Base-by-base conservation (phyloP, 2,888 invertebrate species). In the Osmoderma eremita region DNA sequence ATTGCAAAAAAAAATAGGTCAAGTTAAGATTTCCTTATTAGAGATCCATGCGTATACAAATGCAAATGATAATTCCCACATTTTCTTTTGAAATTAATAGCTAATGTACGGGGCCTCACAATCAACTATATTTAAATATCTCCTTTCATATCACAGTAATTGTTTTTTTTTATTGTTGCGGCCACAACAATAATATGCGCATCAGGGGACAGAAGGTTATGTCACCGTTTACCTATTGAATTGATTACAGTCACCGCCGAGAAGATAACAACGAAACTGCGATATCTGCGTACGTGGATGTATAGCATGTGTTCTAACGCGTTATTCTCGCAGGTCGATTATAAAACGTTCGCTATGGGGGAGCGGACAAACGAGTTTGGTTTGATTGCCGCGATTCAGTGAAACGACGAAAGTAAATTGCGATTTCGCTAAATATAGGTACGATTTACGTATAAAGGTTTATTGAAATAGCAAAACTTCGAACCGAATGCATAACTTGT, bases 181-280 rank as follows among this genome's bases (percentile, higher is more conserved):
- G 45, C 58, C 6, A 8, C 12, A 36, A 10, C 18, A 38, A 18
- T 53, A 20, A 42, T 36, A 12, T 17, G 8, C 12, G 30, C 20
- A 48, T 12, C 15, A 41, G 45, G 39, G 38, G 39, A 10, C 58
- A 30, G 30, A 36, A 61, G 58, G 58, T 61, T 30, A 30, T 45
- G 58, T 61, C 58, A 51, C 30, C 58, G 30, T 61, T 61, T 61
- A 45, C 45, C 45, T 45, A 61, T 30, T 48, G 42, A 61, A 61
- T 36, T 61, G 58, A 45, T 61, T 61, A 30, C 42, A 18, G 36
- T 18, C 58, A 30, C 48, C 36, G 17, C 30, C 22, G 4, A 39
- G 8, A 38, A 20, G 18, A 54, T 20, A 17, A 18, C 39, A 3
- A 10, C 1, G 10, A 2, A 51, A 51, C 20, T 24, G 15, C 13